A percentile compares a stretch with the other conserved stretches of the same genome.
Evolutionary conservation across 1,140 invertebrate species (phyloP).

Genomic region (Pseudomyrmex sp.): DNA sequence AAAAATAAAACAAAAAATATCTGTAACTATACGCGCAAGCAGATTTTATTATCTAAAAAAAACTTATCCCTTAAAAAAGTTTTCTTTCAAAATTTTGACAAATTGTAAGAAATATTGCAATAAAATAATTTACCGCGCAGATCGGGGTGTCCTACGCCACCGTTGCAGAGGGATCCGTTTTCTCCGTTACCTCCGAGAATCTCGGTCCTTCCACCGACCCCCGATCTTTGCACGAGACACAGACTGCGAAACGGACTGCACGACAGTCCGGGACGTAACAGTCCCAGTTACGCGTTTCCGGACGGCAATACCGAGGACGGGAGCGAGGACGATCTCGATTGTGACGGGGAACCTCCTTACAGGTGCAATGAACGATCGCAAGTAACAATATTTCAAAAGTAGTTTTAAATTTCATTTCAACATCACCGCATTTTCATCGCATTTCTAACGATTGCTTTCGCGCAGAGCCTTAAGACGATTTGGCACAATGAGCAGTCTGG

Average conservation of each 20-base stretch:
- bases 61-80: too few species aligned
- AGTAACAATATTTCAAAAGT: background rate
- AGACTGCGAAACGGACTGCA: conserved; percentile 77
- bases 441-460: background rate
- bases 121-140: conserved; percentile 59
- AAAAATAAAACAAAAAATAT: too few species aligned
- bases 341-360: conserved; percentile 85
- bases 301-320: conserved; percentile 83
- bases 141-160: conserved; percentile 83
- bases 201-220: conserved; percentile 91
- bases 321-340: conserved; percentile 83
- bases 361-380: conserved; percentile 69
- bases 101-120: too few species aligned
- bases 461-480: conserved; percentile 86
- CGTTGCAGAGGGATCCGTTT: conserved; percentile 83
- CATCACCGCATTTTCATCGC: background rate
- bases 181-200: conserved; percentile 88
- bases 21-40: too few species aligned
- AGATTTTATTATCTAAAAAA: too few species aligned
- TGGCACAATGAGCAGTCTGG: conserved; percentile 92
- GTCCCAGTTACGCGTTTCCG: conserved; percentile 79
- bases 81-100: too few species aligned
- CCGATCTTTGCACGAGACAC: conserved; percentile 85
- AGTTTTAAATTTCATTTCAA: background rate
- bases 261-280: conserved; percentile 81